Percentiles rank a stretch among this genome's conserved stretches.
Evolutionary conservation across 2,888 invertebrate species (phyloP).

Genomic region (Monoplex corrugatus): DNA sequence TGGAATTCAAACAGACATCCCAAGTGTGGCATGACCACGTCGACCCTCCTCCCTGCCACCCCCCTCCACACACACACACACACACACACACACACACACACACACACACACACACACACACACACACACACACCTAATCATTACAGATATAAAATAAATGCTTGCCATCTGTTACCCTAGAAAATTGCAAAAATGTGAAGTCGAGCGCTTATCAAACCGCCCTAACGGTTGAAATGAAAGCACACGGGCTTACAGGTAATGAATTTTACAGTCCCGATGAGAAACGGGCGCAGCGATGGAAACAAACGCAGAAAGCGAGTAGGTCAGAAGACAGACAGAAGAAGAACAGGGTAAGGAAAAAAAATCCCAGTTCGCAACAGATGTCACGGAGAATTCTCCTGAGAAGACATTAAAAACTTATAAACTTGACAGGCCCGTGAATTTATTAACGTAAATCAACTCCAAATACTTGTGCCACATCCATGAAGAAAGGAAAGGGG

Average conservation of each 20-base stretch:
- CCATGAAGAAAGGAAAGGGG: not conserved
- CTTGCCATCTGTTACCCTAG: not conserved
- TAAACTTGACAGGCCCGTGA: slow-evolving; percentile 12
- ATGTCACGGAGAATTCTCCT: not conserved
- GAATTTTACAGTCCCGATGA: not conserved
- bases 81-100: not conserved
- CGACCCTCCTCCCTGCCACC: too few species aligned
- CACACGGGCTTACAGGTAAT: not conserved
- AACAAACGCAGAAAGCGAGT: not conserved
- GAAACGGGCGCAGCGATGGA: not conserved
- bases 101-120: not conserved
- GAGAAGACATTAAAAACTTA: slow-evolving; percentile 19
- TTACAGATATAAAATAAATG: not conserved
- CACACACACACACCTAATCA: not conserved
- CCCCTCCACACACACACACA: too few species aligned
- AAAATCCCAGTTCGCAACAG: slow-evolving; percentile 1
- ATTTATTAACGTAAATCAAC: slow-evolving; percentile 15
- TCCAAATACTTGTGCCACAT: not conserved
- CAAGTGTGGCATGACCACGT: too few species aligned
- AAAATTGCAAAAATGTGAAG: not conserved
- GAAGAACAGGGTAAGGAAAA: not conserved
- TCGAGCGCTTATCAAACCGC: not conserved
- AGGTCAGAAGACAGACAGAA: not conserved
- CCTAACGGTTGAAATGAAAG: not conserved
- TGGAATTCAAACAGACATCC: too few species aligned